Conservation (phyloP, 2,113 vertebrate genomes). For the Kobus ellipsiprymnus region DNA sequence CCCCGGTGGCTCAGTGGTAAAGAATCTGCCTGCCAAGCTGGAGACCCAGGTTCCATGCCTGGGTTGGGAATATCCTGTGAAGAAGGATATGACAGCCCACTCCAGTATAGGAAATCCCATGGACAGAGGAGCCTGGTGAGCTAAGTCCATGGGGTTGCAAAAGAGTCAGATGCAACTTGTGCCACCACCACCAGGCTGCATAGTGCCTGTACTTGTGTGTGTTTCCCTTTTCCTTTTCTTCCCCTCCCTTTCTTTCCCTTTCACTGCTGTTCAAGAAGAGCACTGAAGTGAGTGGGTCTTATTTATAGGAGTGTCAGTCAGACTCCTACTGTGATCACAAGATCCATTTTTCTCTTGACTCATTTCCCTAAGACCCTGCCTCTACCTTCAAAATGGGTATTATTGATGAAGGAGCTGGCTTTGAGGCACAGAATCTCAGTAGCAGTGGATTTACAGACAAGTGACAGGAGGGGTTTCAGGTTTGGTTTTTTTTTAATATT, state of each 20-base stretch:
- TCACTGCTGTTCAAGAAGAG: background rate
- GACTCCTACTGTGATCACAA: background rate
- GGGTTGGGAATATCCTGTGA: background rate
- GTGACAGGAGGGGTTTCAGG: background rate
- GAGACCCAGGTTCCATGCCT: background rate
- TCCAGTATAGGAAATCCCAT: background rate
- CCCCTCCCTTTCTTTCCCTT: background rate
- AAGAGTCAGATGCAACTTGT: background rate
- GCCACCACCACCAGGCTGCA: fast-evolving
- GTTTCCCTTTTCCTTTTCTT: background rate
- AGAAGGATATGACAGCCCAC: background rate
- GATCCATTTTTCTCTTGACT: background rate
- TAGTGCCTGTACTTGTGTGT: background rate
- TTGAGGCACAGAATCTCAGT: background rate
- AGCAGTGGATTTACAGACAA: background rate
- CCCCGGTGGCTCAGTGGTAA: background rate
- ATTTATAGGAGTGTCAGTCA: background rate
- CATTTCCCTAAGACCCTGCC: background rate
- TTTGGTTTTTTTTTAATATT: background rate
- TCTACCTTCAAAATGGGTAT: background rate
- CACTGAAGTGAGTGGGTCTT: background rate
- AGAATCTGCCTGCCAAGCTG: background rate
- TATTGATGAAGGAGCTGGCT: background rate
- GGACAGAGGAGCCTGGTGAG: background rate
- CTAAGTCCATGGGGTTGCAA: background rate